A percentile compares a stretch with the other conserved stretches of the same genome.
Evolutionary conservation across 92 coral and sea anemone species (phyloP).

Genomic region (Nematostella vectensis): DNA sequence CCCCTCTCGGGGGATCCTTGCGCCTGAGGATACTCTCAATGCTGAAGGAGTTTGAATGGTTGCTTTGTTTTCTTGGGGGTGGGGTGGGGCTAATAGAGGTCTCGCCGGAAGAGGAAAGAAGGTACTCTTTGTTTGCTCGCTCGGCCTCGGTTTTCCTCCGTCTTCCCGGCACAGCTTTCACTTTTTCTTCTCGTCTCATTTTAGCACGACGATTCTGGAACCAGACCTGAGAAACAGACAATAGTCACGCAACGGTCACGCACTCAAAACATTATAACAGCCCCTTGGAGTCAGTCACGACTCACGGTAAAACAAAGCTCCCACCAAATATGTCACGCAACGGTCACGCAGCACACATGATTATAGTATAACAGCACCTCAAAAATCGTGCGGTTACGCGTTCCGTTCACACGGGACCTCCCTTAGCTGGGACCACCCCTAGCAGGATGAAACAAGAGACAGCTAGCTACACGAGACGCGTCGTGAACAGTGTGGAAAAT

Average conservation of each 20-base stretch:
- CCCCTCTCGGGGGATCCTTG: slow-evolving; percentile 42
- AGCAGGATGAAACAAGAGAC: too few relatives aligned
- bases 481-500: too few relatives aligned
- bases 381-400: too few relatives aligned
- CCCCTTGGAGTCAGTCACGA: not conserved
- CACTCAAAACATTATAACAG: too few relatives aligned
- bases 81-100: not conserved
- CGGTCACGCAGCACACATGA: too few relatives aligned
- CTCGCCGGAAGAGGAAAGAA: not conserved
- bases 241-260: slow-evolving; percentile 2
- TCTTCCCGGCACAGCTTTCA: slow-evolving; percentile 84
- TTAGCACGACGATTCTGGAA: slow-evolving; percentile 94
- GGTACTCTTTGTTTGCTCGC: slow-evolving; percentile 27
- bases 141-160: slow-evolving; percentile 79
- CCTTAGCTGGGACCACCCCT: too few relatives aligned
- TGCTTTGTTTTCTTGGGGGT: not conserved
- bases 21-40: slow-evolving; percentile 76
- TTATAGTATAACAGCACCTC: too few relatives aligned
- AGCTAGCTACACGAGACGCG: too few relatives aligned
- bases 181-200: slow-evolving; percentile 85
- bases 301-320: too few relatives aligned
- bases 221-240: slow-evolving; percentile 68
- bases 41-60: slow-evolving; percentile 39
- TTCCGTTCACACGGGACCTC: too few relatives aligned
- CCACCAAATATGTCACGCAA: too few relatives aligned